Base-by-base conservation (phyloP, 2,113 vertebrate species). In the Clinocottus analis region DNA sequence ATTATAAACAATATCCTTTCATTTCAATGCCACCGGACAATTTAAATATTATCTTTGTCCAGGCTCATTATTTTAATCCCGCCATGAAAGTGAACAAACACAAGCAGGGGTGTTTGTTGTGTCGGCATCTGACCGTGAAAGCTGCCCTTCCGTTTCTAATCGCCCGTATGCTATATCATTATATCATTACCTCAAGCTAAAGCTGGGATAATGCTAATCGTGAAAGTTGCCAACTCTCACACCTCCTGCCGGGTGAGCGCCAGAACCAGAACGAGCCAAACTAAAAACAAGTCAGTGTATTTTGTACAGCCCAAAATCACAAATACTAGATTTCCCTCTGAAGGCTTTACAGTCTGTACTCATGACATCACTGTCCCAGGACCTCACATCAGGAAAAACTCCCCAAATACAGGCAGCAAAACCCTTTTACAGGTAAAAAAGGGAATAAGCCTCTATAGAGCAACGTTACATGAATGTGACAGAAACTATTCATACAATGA, bases 111-210 rank as follows among this genome's bases (percentile, higher is more conserved):
- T 27, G 8, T 25, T 72, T 75, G 65, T 65, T 59, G 37, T 79
- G 3, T 64, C 79, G 75, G 77, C 62, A 59, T 80, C 39, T 79
- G 82, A 79, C 75, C 23, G 27, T 37, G 31, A 63, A 75, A 86
- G 73, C 74, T 73, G 12, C 41, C 71, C 21, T 72, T 63, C 33
- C 69, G 73, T 76, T 81, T 79, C 49, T 68, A 67, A 74, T 78
- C 47, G 71, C 21, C 35, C 25, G 2, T 12, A 60, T 16, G 33
- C 76, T 81, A 77, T n/a, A n/a, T n/a, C n/a, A n/a, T n/a, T n/a
- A n/a, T 72, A 83, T 85, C 72, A 75, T 87, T 64, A 78, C 79
- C 72, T 79, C 60, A 47, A 72, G 70, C 66, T 74, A 61, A 83
- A 83, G 33, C 55, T 77, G 51, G 79, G 64, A 72, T 81, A 73